Conservation (phyloP, 2,113 vertebrate species). For the Piaya cayana region DNA sequence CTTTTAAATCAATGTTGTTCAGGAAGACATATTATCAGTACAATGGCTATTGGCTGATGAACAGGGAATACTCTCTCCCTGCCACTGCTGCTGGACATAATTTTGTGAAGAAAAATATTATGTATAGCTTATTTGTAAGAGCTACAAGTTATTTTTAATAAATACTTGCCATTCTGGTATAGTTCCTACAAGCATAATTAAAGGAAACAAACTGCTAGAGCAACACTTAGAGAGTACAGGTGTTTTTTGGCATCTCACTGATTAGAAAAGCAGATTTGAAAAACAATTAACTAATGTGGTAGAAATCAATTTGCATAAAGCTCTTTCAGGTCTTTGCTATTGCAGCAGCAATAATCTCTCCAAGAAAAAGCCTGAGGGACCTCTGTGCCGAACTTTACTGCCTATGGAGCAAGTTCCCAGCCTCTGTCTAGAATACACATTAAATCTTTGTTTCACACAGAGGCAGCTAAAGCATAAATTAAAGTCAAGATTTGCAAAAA, state of each 20-base stretch:
- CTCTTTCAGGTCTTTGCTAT: neutral
- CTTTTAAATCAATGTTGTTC: neutral
- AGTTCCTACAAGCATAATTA: neutral
- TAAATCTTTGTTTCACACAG: neutral
- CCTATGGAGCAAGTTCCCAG: neutral
- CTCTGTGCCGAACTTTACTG: neutral
- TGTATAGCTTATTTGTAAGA: neutral
- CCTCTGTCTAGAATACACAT: neutral
- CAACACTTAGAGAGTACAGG: slow-evolving; percentile 7
- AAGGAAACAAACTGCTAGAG: slow-evolving; percentile 15
- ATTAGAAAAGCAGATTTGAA: slow-evolving; percentile 55
- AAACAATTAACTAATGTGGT: slow-evolving; percentile 61
- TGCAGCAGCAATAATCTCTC: neutral
- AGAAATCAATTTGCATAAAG: slow-evolving; percentile 47
- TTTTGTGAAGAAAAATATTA: neutral
- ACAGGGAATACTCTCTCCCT: neutral
- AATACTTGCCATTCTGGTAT: neutral
- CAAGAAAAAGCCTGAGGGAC: neutral
- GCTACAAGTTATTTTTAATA: neutral
- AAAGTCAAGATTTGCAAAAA: neutral
- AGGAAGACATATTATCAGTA: neutral
- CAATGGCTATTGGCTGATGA: neutral
- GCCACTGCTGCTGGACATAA: neutral
- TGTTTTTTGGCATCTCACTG: slow-evolving; percentile 34
- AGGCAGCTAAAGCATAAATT: neutral